A percentile compares a stretch with the other conserved stretches of the same genome.
These are phyloP conservation scores for Perca flavescens DNA, from an alignment of 2,113 vertebrate genomes.

Conservation along the genomic window DNA sequence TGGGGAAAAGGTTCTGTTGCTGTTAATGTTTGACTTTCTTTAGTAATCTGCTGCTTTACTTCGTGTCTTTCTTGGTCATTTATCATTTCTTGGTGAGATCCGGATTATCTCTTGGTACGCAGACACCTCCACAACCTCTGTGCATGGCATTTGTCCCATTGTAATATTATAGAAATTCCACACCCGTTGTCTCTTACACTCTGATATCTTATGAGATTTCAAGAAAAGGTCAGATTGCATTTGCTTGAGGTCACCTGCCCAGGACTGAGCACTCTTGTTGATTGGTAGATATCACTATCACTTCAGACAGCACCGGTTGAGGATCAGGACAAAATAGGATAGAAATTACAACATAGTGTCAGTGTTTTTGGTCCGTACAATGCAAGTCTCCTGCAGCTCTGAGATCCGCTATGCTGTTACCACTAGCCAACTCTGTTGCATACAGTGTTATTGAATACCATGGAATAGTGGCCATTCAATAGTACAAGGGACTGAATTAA, in stretches of 20 bases:
- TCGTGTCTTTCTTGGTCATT: not conserved
- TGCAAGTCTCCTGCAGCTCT: slow-evolving; percentile 12
- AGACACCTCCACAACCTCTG: not conserved
- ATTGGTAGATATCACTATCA: slow-evolving; percentile 10
- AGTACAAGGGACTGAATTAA: not conserved
- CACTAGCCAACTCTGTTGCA: not conserved
- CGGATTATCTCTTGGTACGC: not conserved
- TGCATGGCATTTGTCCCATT: not conserved
- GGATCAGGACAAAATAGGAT: not conserved
- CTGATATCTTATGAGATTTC: slow-evolving; percentile 1
- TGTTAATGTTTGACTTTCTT: not conserved
- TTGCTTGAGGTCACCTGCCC: not conserved
- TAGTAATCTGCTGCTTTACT: not conserved
- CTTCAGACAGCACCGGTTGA: not conserved
- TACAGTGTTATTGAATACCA: not conserved
- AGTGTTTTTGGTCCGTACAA: not conserved
- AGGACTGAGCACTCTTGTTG: not conserved
- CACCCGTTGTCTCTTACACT: not conserved
- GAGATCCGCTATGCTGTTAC: slow-evolving; percentile 3
- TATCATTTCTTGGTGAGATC: not conserved
- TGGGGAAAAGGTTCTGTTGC: not conserved
- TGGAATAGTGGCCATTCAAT: too few relatives aligned
- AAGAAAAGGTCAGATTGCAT: slow-evolving; percentile 22
- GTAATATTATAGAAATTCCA: not conserved
- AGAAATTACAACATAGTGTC: not conserved